A percentile compares a stretch with the other conserved stretches of the same genome.
Evolutionary conservation across 2,888 invertebrate genomes (phyloP).

Genomic region (Amphipoea oculea): DNA sequence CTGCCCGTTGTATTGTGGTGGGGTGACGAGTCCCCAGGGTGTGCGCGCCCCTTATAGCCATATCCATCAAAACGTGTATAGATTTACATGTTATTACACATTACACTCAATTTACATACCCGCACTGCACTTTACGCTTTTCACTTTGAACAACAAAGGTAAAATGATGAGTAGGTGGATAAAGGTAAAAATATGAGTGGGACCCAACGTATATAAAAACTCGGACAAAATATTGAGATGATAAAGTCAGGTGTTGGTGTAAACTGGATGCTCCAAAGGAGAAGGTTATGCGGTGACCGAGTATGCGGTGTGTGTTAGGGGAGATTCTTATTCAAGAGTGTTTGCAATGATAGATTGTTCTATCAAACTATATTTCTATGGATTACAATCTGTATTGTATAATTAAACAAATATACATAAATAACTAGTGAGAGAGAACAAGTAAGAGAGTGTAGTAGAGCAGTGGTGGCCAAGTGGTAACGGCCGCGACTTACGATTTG

Average conservation of each 20-base stretch:
- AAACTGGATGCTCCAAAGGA: background rate
- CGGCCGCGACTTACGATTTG: no score
- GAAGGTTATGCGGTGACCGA: background rate
- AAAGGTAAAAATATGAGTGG: slow-evolving; percentile 37
- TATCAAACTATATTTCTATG: background rate
- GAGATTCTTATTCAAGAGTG: background rate
- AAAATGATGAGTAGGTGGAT: slow-evolving; percentile 24
- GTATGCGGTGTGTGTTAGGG: background rate
- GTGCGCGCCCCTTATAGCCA: slow-evolving; percentile 61
- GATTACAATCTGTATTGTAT: background rate
- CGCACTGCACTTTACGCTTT: slow-evolving; percentile 58
- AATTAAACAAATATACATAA: background rate
- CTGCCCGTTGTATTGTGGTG: slow-evolving; percentile 51
- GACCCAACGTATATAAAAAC: background rate
- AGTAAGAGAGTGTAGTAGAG: no score
- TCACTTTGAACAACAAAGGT: slow-evolving; percentile 52
- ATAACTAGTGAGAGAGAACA: no score
- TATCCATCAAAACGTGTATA: slow-evolving; percentile 67
- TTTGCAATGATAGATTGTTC: background rate
- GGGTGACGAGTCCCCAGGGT: slow-evolving; percentile 63
- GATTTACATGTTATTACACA: slow-evolving; percentile 69
- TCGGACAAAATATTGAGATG: background rate
- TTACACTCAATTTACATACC: slow-evolving; percentile 65
- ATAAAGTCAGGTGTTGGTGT: background rate
- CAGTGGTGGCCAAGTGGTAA: no score